Conservation (phyloP, 2,888 invertebrate species). For the Octonoba sinensis region DNA sequence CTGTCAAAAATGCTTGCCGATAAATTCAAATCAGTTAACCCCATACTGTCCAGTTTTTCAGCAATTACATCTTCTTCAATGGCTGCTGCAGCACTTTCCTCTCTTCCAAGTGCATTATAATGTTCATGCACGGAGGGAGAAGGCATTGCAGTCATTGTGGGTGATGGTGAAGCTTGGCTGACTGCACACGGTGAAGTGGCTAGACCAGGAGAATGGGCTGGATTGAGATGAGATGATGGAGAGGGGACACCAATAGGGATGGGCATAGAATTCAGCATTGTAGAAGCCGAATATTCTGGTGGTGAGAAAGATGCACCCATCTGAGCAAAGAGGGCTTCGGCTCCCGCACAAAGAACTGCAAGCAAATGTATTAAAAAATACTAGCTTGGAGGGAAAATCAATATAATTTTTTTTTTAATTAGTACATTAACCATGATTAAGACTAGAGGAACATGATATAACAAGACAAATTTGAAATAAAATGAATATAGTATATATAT, state of each 20-base stretch:
- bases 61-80: slow-evolving; percentile 58
- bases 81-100: slow-evolving; percentile 12
- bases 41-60: slow-evolving; percentile 65
- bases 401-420: neutral
- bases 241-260: slow-evolving; percentile 23
- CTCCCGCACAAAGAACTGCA: slow-evolving; percentile 28
- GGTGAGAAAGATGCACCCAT: slow-evolving; percentile 20
- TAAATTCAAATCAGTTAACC: slow-evolving; percentile 36
- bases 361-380: neutral
- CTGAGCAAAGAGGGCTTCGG: slow-evolving; percentile 18
- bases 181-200: slow-evolving; percentile 44
- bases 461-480: too few species aligned
- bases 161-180: slow-evolving; percentile 39
- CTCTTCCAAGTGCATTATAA: slow-evolving; percentile 2
- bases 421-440: too few species aligned
- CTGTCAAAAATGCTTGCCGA: slow-evolving; percentile 61
- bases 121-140: slow-evolving; percentile 45
- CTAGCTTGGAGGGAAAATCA: neutral
- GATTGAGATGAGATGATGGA: slow-evolving; percentile 41
- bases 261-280: slow-evolving; percentile 31
- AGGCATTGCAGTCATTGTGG: slow-evolving; percentile 26
- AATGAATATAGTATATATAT: too few species aligned
- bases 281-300: slow-evolving; percentile 23
- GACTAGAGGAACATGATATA: too few species aligned
- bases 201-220: slow-evolving; percentile 47